Percentiles rank a stretch among this genome's conserved stretches.
phyloP scores from a whole-genome alignment of 2,113 vertebrate genomes.

The Antechinus stuartii region DNA sequence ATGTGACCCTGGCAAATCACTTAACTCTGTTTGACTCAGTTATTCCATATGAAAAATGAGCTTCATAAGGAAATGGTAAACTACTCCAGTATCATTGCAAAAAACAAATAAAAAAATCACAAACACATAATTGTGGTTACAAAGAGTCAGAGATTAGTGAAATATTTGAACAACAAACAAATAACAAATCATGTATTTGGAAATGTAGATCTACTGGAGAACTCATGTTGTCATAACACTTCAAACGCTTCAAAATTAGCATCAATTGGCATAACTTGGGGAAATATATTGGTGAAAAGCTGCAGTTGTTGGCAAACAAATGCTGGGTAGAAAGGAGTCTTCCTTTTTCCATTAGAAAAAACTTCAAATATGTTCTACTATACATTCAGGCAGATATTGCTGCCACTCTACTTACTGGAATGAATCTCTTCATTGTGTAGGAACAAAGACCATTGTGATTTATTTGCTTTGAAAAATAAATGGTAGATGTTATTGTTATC shows the following conservation, averaged over 20 bases:
- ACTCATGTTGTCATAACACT: background rate
- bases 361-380: background rate
- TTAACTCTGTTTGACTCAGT: background rate
- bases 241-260: background rate
- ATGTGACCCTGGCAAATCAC: background rate
- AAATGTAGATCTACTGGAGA: background rate
- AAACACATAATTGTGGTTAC: background rate
- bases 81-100: background rate
- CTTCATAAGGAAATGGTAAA: background rate
- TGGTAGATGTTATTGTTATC: background rate
- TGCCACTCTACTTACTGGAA: background rate
- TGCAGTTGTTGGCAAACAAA: background rate
- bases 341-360: background rate
- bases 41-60: background rate
- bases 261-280: background rate
- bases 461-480: background rate
- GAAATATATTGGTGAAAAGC: background rate
- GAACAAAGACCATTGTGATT: background rate
- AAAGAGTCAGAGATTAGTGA: background rate
- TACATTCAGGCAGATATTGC: background rate
- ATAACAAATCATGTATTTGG: background rate
- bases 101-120: background rate
- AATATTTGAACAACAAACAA: background rate
- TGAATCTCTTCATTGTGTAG: background rate
- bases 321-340: background rate